Evolutionary conservation across 1,140 invertebrate genomes (phyloP), one percentile per base, ranked within the genome.

Genomic region (Pectinophora gossypiella): DNA sequence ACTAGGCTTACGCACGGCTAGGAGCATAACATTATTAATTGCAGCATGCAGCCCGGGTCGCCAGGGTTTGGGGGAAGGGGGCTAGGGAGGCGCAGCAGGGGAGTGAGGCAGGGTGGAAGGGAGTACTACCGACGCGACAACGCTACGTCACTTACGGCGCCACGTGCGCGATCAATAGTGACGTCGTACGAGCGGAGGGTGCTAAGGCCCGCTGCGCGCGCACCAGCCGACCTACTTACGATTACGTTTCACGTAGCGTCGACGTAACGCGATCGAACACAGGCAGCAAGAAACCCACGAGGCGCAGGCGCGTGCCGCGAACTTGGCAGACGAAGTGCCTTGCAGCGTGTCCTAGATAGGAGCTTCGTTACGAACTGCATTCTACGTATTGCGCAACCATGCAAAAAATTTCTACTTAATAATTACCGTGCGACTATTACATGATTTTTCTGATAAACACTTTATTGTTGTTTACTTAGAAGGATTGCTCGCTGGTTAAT

Each of bases 151-250:
- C 69, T 75, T 68, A 78, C 79, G 79, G 79, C 76, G 79, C 79
- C 82, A 83, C 79, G 82, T 83, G 77, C 72, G 44, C 73, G 78
- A 85, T 85, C 82, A 73, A 85, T 85, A 85, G 64, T 85, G 82
- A 85, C 82, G 79, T 83, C 71, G 81, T 72, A 68, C 27, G 49
- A 19, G 54, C 19, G 60, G 36, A 44, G 59, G 54, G 15, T 22
- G 38, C n/a, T 36, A 36, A 49, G 52, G 51, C 48, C 47, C 36
- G 51, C 58, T 79, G 82, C 82, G 82, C 82, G 77, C 82, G 77
- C 79, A 80, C 46, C 55, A 19, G 61, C 59, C 79, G 82, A 85
- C 82, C 82, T 80, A 85, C 73, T 83, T 83, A 80, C 68, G 64
- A 68, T 80, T 82, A 83, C 76, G 81, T 78, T 81, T 76, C 76